These are phyloP conservation scores for Fabriciana adippe DNA, from an alignment of 2,888 invertebrate species.

Conservation along the genomic window DNA sequence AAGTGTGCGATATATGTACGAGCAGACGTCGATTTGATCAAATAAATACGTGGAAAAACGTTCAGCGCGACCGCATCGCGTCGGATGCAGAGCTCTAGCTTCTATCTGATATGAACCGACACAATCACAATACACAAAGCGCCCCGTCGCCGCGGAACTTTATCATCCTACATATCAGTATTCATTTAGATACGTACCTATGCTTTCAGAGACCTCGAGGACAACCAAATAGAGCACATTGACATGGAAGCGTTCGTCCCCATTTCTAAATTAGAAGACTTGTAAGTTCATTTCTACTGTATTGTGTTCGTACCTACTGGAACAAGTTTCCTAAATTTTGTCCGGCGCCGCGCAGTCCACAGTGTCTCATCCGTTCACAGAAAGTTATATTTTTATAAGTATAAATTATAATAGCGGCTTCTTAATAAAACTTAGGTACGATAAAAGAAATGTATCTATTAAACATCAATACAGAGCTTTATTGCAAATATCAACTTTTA, in stretches of 20 bases:
- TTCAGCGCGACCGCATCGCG: neutral
- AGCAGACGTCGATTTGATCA: neutral
- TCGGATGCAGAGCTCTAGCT: neutral
- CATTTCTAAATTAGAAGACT: constrained; percentile 90
- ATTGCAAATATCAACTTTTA: too few relatives aligned
- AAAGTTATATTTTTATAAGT: too few relatives aligned
- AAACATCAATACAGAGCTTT: too few relatives aligned
- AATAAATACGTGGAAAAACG: constrained; percentile 9
- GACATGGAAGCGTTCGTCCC: constrained; percentile 92
- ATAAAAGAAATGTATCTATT: too few relatives aligned
- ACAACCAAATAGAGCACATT: constrained; percentile 91
- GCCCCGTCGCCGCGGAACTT: neutral
- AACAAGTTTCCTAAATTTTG: constrained; percentile 1
- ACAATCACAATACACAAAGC: constrained; percentile 7
- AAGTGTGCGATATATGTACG: neutral
- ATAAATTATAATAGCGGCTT: too few relatives aligned
- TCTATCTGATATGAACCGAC: constrained; percentile 1
- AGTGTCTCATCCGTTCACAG: too few relatives aligned
- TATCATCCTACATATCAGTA: constrained; percentile 12
- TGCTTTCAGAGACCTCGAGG: constrained; percentile 90
- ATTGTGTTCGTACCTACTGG: neutral
- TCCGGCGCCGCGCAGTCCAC: constrained; percentile 14
- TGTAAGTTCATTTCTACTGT: constrained; percentile 83
- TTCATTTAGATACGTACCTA: constrained; percentile 14
- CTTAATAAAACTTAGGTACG: too few relatives aligned